Percentiles rank a stretch among this genome's conserved stretches.
Evolutionary conservation across 2,888 invertebrate species (phyloP).

Genomic region (Alentia gelatinosa): DNA sequence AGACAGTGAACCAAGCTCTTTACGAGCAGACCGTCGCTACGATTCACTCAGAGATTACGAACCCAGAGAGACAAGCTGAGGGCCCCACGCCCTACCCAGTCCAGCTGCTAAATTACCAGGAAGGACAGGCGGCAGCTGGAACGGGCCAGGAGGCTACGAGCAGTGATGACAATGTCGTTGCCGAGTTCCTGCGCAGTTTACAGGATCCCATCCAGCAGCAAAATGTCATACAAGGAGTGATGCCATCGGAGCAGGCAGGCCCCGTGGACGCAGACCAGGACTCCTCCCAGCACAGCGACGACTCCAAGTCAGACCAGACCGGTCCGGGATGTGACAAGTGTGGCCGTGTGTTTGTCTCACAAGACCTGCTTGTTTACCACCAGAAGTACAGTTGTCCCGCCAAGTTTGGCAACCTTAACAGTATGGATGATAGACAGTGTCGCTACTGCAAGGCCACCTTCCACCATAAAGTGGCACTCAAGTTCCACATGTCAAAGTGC

Average conservation of each 20-base stretch:
- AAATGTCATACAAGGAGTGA: slow-evolving; percentile 30
- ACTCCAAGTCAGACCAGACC: slow-evolving; percentile 36
- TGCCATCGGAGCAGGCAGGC: not conserved
- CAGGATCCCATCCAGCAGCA: slow-evolving; percentile 47
- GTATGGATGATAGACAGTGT: slow-evolving; percentile 54
- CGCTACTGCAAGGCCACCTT: slow-evolving; percentile 55
- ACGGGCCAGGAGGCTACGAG: slow-evolving; percentile 14
- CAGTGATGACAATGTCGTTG: slow-evolving; percentile 23
- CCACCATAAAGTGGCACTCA: slow-evolving; percentile 55
- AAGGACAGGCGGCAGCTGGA: not conserved
- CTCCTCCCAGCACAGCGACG: not conserved
- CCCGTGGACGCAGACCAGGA: not conserved
- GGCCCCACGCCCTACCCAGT: slow-evolving; percentile 13
- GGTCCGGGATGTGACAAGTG: slow-evolving; percentile 53
- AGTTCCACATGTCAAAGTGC: slow-evolving; percentile 50
- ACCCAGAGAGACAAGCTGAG: not conserved
- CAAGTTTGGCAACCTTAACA: slow-evolving; percentile 50
- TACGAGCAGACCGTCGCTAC: slow-evolving; percentile 43
- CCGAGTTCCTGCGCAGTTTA: slow-evolving; percentile 36
- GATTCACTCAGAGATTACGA: slow-evolving; percentile 44
- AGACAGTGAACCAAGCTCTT: slow-evolving; percentile 12
- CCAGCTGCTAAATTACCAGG: slow-evolving; percentile 20
- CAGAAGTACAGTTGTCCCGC: slow-evolving; percentile 56
- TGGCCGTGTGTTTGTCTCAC: slow-evolving; percentile 39
- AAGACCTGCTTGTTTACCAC: slow-evolving; percentile 50